Evolutionary conservation across 2,797 vertebrate genomes (phyloP), one percentile per base, ranked within the genome.

Genomic region (Mastacembelus armatus): DNA sequence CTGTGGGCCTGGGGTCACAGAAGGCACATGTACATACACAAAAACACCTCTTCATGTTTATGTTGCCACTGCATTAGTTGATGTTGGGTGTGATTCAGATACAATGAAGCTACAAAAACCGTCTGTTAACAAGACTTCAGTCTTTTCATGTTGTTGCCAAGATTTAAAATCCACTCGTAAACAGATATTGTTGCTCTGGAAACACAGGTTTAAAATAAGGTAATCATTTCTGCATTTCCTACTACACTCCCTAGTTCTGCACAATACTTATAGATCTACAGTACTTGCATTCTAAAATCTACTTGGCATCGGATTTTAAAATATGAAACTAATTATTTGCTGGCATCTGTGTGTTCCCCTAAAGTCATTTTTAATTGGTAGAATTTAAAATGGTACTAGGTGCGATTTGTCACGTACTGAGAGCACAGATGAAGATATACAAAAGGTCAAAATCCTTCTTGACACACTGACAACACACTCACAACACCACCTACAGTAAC

Each of bases 61-160:
- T 66, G 68, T 83, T 74, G 59, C 58, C 62, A 65, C 54, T 35
- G 70, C 59, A 64, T 76, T 74, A 63, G 69, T 62, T 30, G 57
- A 33, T 45, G 58, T 35, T 56, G 48, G 36, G 61, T 57, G 60
- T 40, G 63, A 85, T 66, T 73, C 60, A 52, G 5, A 50, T 45
- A 69, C 69, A 74, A 33, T 56, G 64, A 59, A 59, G 52, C 51
- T 15, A 30, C 57, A 66, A 78, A 66, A 80, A 47, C 49, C 54
- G 62, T 66, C 70, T 69, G 66, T 83, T 66, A 66, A 81, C 57
- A 24, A 57, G 26, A 65, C 47, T 44, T 50, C 44, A 40, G 16
- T 57, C 24, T 32, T 83, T 80, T 73, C 48, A 83, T 69, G 59
- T 67, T 45, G 56, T 61, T 81, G 75, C 68, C 42, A 64, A 71